These are phyloP conservation scores for Pectinophora gossypiella DNA, from an alignment of 1,140 invertebrate species.

Conservation along the genomic window DNA sequence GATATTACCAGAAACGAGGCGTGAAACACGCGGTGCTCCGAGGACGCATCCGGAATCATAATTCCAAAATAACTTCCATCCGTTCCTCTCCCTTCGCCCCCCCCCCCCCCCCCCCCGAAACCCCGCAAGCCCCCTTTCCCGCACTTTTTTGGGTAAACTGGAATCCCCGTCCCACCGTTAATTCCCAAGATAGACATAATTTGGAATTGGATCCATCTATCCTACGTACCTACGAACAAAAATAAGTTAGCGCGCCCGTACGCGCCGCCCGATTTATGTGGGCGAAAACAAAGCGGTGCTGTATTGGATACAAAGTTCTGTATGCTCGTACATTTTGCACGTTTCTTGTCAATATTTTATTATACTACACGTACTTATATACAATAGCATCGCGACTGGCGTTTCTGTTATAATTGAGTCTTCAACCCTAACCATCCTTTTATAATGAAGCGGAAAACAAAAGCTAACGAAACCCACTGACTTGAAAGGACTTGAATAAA, in stretches of 20 bases:
- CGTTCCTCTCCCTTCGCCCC: conserved; percentile 30
- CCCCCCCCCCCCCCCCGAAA: conserved; percentile 26
- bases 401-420: neutral
- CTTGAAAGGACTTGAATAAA: neutral
- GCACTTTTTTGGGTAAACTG: conserved; percentile 68
- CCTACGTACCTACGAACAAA: conserved; percentile 63
- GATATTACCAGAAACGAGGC: conserved; percentile 69
- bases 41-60: conserved; percentile 73
- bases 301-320: conserved; percentile 17
- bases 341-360: conserved; percentile 5
- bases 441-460: too few species aligned
- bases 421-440: too few species aligned
- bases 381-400: neutral
- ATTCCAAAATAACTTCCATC: conserved; percentile 73
- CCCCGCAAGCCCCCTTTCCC: conserved; percentile 34
- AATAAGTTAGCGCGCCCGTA: conserved; percentile 63
- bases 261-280: conserved; percentile 50
- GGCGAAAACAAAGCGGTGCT: conserved; percentile 43
- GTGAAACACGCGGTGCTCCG: conserved; percentile 64
- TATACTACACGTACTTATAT: neutral
- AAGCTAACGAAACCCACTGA: neutral
- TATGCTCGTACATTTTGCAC: conserved; percentile 6
- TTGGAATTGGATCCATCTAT: conserved; percentile 78
- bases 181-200: conserved; percentile 77
- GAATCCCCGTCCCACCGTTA: conserved; percentile 70